These are phyloP conservation scores for Leptatherina wallacei DNA, from an alignment of 2,797 vertebrate genomes.

Conservation along the genomic window DNA sequence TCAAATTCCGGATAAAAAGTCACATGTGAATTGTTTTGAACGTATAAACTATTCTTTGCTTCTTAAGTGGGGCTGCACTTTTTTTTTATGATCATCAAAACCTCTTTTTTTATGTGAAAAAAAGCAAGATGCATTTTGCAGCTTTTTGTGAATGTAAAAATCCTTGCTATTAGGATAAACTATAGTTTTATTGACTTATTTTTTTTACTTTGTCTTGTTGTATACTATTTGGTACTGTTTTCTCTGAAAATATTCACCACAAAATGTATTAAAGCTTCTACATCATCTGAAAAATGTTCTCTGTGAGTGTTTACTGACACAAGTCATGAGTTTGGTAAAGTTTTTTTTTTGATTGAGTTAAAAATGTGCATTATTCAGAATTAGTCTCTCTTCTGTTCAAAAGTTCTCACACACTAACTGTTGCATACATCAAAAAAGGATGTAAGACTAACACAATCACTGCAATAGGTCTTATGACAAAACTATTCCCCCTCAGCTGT, in stretches of 20 bases:
- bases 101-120: constrained; percentile 52
- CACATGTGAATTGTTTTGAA: constrained; percentile 5
- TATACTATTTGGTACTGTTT: constrained; percentile 63
- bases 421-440: background rate
- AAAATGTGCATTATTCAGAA: too few species aligned
- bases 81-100: constrained; percentile 16
- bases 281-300: constrained; percentile 5
- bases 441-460: background rate
- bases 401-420: background rate
- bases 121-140: constrained; percentile 39
- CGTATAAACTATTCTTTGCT: constrained; percentile 16
- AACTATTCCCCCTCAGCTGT: background rate
- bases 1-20: background rate
- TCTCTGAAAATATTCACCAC: constrained; percentile 38
- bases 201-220: constrained; percentile 66
- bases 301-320: background rate
- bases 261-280: constrained; percentile 64
- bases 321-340: background rate
- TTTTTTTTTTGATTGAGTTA: too few species aligned
- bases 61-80: constrained; percentile 23
- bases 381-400: background rate
- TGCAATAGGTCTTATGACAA: background rate
- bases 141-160: constrained; percentile 68
- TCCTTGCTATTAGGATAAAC: constrained; percentile 34
- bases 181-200: constrained; percentile 61